Percentiles rank a stretch among this genome's conserved stretches.
These are phyloP conservation scores for Dryobotodes eremita DNA, from an alignment of 2,888 invertebrate species.

Conservation along the genomic window DNA sequence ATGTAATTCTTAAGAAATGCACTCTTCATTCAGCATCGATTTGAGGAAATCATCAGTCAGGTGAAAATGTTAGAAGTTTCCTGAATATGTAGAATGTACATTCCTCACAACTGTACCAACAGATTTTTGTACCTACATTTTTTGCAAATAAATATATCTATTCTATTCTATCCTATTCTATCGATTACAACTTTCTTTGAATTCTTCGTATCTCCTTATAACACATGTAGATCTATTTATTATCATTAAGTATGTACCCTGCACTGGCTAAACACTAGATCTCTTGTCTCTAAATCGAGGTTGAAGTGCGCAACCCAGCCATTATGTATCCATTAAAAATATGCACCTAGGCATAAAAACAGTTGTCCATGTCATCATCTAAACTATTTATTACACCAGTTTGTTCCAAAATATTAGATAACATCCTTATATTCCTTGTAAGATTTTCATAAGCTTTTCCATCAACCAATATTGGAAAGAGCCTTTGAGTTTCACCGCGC, in stretches of 20 bases:
- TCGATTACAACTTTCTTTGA: neutral
- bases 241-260: neutral
- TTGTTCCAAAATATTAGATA: neutral
- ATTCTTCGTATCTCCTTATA: neutral
- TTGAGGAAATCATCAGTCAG: neutral
- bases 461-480: constrained; percentile 37
- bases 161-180: neutral
- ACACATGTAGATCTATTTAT: neutral
- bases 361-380: constrained; percentile 19
- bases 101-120: neutral
- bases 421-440: neutral
- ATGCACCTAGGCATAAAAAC: constrained; percentile 27
- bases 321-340: constrained; percentile 48
- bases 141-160: neutral
- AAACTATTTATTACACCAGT: constrained; percentile 19
- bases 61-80: neutral
- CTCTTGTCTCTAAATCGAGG: constrained; percentile 25
- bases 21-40: neutral
- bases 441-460: constrained; percentile 22
- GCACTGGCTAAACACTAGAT: neutral
- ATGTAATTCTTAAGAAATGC: neutral
- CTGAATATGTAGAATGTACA: neutral
- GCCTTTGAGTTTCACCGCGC: constrained; percentile 42
- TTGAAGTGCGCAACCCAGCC: constrained; percentile 21
- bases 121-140: neutral